Base-by-base conservation (phyloP, 2,888 invertebrate genomes). In the Masnerella sp. region DNA sequence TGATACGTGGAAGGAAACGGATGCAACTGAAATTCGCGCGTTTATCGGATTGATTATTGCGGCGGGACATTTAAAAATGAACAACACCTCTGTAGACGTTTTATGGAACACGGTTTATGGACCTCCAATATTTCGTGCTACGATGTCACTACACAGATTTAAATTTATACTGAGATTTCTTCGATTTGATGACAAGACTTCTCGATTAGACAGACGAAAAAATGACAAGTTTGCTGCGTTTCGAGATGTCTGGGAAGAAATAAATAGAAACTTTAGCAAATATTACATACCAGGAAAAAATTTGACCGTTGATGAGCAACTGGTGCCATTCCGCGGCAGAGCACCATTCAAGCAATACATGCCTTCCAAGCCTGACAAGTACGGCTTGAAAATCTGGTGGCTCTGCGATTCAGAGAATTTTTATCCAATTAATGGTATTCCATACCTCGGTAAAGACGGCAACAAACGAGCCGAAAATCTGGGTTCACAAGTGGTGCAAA, bases 61-160 rank as follows among this genome's bases (percentile, higher is more conserved):
- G 11, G 49, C 49, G 12, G 49, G 49, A 0, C 49, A 51, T 51
- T 20, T 51, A 11, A 51, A 51, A 34, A 51, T 34, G 49, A 51
- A 51, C 9, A 5, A 12, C 4, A 15, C 54, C 12, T 30, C 9
- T 32, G 14, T 42, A 30, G 56, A 42, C 8, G 9, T 32, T 2
- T 42, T 56, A 8, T 56, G 42, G 56, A 30, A 56, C 34, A 4
- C 17, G 4, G n/a, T 56, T 30, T 56, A 56, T 20, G 42, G 18
- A 1, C 42, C 32, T 4, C 18, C 28, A 2, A 56, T 42, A 30
- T 56, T 40, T 14, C 17, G 14, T 5, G 30, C 42, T 1, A 42
- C 42, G 3, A 56, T 32, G 40, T 5, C 30, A 2, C 12, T 5
- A 3, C 15, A 11, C n/a, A 28, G 40, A 12, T 56, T 56, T 15